Conservation (phyloP, 1,140 invertebrate genomes). For the Yoshiicerus persimilis region DNA sequence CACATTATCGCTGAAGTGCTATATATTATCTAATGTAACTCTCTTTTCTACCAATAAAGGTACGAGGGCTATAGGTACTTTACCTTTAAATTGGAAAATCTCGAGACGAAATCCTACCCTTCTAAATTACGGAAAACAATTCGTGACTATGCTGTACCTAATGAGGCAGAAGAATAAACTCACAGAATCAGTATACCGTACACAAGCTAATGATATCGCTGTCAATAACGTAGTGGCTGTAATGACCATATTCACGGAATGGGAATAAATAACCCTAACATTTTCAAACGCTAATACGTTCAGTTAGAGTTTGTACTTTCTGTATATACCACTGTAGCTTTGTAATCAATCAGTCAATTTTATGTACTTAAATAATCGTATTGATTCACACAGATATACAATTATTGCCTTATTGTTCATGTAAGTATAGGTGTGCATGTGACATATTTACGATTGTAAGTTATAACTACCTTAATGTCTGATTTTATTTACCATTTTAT, state of each 20-base stretch:
- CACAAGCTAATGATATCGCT: not conserved
- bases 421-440: too few species aligned
- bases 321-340: not conserved
- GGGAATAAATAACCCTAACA: not conserved
- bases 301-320: not conserved
- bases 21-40: not conserved
- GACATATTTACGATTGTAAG: too few species aligned
- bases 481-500: not conserved
- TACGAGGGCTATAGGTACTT: slow-evolving; percentile 23
- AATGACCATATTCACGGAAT: not conserved
- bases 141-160: not conserved
- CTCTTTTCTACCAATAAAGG: not conserved
- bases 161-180: not conserved
- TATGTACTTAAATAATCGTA: not conserved
- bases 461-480: too few species aligned
- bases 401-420: too few species aligned
- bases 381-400: not conserved
- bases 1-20: not conserved
- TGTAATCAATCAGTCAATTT: not conserved
- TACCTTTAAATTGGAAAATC: not conserved
- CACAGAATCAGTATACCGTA: not conserved
- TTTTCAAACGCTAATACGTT: not conserved
- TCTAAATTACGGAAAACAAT: slow-evolving; percentile 23
- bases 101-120: slow-evolving; percentile 25
- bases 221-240: not conserved